Evolutionary conservation across 2,888 invertebrate genomes (phyloP).

Genomic region (Achlya flavicornis): DNA sequence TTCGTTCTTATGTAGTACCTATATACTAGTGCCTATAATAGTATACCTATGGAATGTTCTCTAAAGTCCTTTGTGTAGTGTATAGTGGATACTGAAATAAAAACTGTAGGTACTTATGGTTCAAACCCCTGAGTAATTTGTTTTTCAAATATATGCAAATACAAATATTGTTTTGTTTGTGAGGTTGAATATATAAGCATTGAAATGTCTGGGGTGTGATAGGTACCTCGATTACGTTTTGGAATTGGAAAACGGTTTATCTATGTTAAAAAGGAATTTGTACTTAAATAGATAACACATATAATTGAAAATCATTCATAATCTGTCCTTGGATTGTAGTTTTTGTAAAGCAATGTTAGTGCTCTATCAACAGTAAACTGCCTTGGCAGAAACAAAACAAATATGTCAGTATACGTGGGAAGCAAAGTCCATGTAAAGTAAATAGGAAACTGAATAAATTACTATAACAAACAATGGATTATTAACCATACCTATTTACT

Average conservation of each 20-base stretch:
- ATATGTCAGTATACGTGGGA: conserved; percentile 1
- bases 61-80: too few species aligned
- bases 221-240: not conserved
- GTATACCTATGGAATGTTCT: too few species aligned
- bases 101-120: not conserved
- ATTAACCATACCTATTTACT: too few species aligned
- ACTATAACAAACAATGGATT: not conserved
- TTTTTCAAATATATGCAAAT: not conserved
- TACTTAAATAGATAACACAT: too few species aligned
- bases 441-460: not conserved
- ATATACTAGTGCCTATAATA: too few species aligned
- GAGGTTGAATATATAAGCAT: not conserved
- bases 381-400: conserved; percentile 5
- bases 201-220: not conserved
- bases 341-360: not conserved
- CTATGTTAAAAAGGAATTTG: not conserved
- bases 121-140: not conserved
- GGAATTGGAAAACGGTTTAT: not conserved
- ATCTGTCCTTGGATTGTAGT: not conserved
- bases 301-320: too few species aligned
- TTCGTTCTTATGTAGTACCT: too few species aligned
- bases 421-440: not conserved
- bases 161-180: not conserved
- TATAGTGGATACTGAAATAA: too few species aligned
- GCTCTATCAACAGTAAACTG: not conserved